A percentile compares a stretch with the other conserved stretches of the same genome.
phyloP scores from a whole-genome alignment of 2,797 vertebrate genomes.

The Helostoma temminkii region DNA sequence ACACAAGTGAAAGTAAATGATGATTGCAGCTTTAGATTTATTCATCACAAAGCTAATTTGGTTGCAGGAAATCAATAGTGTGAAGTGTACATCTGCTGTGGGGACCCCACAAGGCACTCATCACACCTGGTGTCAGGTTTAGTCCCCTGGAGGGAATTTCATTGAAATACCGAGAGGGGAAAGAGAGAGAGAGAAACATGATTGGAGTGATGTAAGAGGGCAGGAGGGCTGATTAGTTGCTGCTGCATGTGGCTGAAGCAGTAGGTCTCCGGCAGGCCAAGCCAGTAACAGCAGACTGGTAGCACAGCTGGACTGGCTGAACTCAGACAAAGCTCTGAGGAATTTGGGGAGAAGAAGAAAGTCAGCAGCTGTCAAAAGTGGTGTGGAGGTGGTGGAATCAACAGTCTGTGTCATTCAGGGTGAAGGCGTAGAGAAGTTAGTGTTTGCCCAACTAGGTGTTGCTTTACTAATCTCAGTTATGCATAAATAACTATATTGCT shows the following conservation, averaged over 20 bases:
- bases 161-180: constrained; percentile 35
- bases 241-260: constrained; percentile 1
- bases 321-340: constrained; percentile 26
- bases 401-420: not conserved
- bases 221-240: constrained; percentile 30
- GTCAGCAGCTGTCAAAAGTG: constrained; percentile 24
- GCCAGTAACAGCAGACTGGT: constrained; percentile 17
- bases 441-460: not conserved
- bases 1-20: not conserved
- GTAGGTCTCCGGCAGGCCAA: constrained; percentile 30
- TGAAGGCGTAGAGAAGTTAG: not conserved
- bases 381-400: constrained; percentile 30
- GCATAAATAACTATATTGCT: not conserved
- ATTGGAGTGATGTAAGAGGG: constrained; percentile 27
- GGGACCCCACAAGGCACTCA: constrained; percentile 37
- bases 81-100: constrained; percentile 54
- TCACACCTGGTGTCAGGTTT: constrained; percentile 56
- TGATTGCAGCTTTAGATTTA: constrained; percentile 17
- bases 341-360: constrained; percentile 13
- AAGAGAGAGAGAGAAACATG: constrained; percentile 11
- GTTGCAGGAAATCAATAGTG: constrained; percentile 41
- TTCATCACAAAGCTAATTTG: constrained; percentile 48
- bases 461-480: not conserved
- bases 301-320: constrained; percentile 27
- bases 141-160: constrained; percentile 32